Evolutionary conservation across 2,888 invertebrate genomes (phyloP).

Genomic region (Synergus japonicus): DNA sequence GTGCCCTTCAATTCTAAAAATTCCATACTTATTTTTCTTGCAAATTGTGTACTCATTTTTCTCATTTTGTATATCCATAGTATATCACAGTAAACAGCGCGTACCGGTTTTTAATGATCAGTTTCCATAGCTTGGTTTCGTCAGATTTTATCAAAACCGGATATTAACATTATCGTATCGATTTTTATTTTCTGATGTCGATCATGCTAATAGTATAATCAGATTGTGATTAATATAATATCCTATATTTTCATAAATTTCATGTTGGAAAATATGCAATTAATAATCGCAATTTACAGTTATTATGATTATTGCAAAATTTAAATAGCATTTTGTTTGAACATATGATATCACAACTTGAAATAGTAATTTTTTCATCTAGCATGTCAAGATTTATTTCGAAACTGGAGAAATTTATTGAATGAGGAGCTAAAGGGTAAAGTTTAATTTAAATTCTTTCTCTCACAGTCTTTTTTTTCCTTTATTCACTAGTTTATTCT

Average conservation of each 20-base stretch:
- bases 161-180: constrained; percentile 18
- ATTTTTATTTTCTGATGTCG: constrained; percentile 22
- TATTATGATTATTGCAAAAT: not conserved
- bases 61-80: not conserved
- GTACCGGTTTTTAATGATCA: constrained; percentile 35
- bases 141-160: constrained; percentile 36
- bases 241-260: constrained; percentile 2
- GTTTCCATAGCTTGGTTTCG: constrained; percentile 30
- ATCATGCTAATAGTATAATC: constrained; percentile 19
- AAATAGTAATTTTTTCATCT: constrained; percentile 3
- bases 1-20: not conserved
- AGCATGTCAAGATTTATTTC: not conserved
- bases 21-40: constrained; percentile 1
- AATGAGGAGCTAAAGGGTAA: constrained; percentile 14
- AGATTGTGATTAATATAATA: not conserved
- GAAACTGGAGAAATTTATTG: constrained; percentile 22
- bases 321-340: not conserved
- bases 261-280: not conserved
- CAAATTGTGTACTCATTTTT: constrained; percentile 5
- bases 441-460: constrained; percentile 37
- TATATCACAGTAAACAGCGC: constrained; percentile 23
- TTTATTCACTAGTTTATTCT: constrained; percentile 4
- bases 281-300: not conserved
- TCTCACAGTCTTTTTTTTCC: not conserved
- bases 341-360: not conserved